Evolutionary conservation across 1,140 invertebrate species (phyloP).

Genomic region (Drosophila baimaii): DNA sequence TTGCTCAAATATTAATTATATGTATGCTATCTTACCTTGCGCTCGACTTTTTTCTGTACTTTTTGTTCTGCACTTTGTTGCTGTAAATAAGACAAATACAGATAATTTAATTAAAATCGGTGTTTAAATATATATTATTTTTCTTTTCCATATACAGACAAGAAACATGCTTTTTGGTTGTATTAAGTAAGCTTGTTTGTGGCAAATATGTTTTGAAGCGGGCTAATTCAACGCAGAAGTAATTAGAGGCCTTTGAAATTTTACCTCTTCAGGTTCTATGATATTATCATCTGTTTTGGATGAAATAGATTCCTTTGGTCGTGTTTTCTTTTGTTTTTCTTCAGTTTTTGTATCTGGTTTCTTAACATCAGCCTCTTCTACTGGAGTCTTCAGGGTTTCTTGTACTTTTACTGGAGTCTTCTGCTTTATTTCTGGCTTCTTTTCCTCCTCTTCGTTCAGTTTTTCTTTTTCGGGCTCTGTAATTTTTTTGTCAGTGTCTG

Average conservation of each 20-base stretch:
- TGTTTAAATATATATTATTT: not conserved
- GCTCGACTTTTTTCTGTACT: constrained; percentile 64
- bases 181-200: constrained; percentile 3
- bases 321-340: not conserved
- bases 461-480: not conserved
- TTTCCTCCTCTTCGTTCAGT: not conserved
- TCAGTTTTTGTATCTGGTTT: not conserved
- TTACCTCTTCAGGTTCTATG: constrained; percentile 3
- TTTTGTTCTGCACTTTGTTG: constrained; percentile 47
- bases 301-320: not conserved
- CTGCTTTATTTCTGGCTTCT: not conserved
- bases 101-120: not conserved
- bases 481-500: not conserved
- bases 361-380: not conserved
- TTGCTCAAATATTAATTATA: too few species aligned
- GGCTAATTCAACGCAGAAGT: not conserved
- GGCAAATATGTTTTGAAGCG: not conserved
- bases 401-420: not conserved
- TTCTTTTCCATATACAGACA: not conserved
- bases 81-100: constrained; percentile 30
- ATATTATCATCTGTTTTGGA: not conserved
- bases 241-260: not conserved
- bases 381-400: not conserved
- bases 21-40: constrained; percentile 73
- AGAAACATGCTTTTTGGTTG: not conserved